phyloP scores from a whole-genome alignment of 2,797 vertebrate species.

The Eutrigla gurnardus region DNA sequence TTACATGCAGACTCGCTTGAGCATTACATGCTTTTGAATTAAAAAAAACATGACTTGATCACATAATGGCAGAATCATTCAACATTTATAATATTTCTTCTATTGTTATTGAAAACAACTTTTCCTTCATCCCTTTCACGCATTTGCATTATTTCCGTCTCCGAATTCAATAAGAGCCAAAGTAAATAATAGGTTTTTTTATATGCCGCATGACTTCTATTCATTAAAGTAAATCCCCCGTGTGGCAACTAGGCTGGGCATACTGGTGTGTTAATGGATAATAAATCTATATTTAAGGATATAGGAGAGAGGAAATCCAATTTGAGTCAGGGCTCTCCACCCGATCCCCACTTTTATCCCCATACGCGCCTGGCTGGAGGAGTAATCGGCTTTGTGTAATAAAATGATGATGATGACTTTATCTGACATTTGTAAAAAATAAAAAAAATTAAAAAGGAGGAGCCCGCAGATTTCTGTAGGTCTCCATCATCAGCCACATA shows the following conservation, averaged over 20 bases:
- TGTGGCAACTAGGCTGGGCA: conserved; percentile 58
- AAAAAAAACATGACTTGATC: conserved; percentile 3
- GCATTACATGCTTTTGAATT: neutral
- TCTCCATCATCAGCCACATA: conserved; percentile 77
- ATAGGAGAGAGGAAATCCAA: conserved; percentile 81
- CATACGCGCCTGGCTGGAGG: conserved; percentile 66
- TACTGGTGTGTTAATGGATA: conserved; percentile 79
- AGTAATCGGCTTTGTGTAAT: conserved; percentile 86
- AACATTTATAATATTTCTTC: neutral
- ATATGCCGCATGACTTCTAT: conserved; percentile 56
- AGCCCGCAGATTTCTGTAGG: conserved; percentile 76
- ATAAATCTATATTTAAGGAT: conserved; percentile 84
- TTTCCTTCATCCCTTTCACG: conserved; percentile 1
- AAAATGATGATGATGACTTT: conserved; percentile 87
- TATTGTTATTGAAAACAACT: neutral
- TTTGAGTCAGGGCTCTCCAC: conserved; percentile 79
- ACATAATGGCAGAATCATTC: neutral
- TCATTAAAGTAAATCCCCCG: conserved; percentile 72
- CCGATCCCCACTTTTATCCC: conserved; percentile 81
- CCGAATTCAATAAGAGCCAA: conserved; percentile 54
- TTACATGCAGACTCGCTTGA: neutral
- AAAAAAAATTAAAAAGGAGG: conserved; percentile 53
- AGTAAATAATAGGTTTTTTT: conserved; percentile 53
- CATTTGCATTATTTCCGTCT: conserved; percentile 48
- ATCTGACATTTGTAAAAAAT: conserved; percentile 84